Evolutionary conservation across 2,113 vertebrate genomes (phyloP), one percentile per base, ranked within the genome.

Genomic region (Nymphicus hollandicus): DNA sequence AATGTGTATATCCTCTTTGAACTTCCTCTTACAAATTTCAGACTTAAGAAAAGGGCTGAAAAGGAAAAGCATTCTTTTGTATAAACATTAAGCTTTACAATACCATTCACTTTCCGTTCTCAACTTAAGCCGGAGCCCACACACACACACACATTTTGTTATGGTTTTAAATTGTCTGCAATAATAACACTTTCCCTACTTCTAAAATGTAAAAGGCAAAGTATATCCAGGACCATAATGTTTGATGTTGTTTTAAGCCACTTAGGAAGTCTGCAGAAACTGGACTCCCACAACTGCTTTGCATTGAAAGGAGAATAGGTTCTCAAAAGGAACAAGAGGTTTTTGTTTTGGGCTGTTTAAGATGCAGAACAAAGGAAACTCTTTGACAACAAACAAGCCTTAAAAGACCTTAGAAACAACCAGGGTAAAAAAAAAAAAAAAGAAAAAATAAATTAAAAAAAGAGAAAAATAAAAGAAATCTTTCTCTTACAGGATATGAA

Each of bases 1-100:
- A 92, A 52, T 63, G 71, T 92, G 88, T 82, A 94, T 66, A 86
- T 91, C 71, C 81, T 93, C 77, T 93, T 73, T 81, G 70, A 91
- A 94, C 83, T 89, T 96, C 80, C 80, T 94, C 47, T 92, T 91
- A 86, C 88, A 93, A 79, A 81, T 89, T 93, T 92, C 73, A 91
- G 47, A 68, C 70, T 86, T 44, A 84, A 81, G 78, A 60, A 96
- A 93, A 92, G 86, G 39, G 8, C 46, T 85, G 56, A 96, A 94
- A 96, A 96, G 80, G 79, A 95, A 91, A 93, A 94, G 25, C 78
- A 91, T 90, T 93, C 55, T 86, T 96, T 94, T 31, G 76, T 91
- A 91, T 87, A 95, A 95, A 95, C 92, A 94, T 88, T 76, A 69
- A 84, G 46, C 19, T 95, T 96, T 94, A 94, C 71, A 94, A 95